Base-by-base conservation (phyloP, 2,888 invertebrate genomes). In the Dasysyrphus tricinctus region DNA sequence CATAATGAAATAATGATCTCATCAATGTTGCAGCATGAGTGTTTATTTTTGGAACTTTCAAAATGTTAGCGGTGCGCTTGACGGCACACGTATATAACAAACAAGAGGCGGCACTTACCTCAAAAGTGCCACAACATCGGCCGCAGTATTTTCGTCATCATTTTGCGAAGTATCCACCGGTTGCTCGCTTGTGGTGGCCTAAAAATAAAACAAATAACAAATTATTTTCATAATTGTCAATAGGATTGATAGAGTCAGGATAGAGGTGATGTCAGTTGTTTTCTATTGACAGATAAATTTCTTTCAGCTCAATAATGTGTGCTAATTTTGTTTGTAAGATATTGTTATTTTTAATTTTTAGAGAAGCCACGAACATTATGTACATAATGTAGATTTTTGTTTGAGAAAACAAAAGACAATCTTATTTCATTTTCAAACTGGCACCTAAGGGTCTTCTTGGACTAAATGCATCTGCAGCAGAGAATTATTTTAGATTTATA, bases 71-170 rank as follows among this genome's bases (percentile, higher is more conserved):
- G 51, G 67, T 34, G 12, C 24, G 69, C 29, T 54, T n/a, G 24
- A 9, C 34, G n/a, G n/a, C 24, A 37, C 19, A 16, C 7, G 2
- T n/a, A 24, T 24, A 24, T 24, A 24, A 7, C 42, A 32, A 16
- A 65, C 29, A 69, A 69, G 57, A 72, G 72, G 67, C n/a, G 51
- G 42, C 57, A 75, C 86, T 86, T 82, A 86, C 86, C 86, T 86
- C 78, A 86, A 79, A 75, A 86, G 82, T 82, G 78, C 86, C 82
- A 59, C 75, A 72, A 74, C 75, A 75, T 86, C 86, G 77, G 82
- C 63, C 54, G 59, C 86, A 44, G 19, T 70, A 12, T 63, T 86
- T 65, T 82, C 82, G 75, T 82, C 78, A 75, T 82, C 82, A 34
- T 82, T 82, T 74, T 75, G 81, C 63, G 75, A 72, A 67, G 39